Base-by-base conservation (phyloP, 2,888 invertebrate genomes). In the Calameuta idolon region DNA sequence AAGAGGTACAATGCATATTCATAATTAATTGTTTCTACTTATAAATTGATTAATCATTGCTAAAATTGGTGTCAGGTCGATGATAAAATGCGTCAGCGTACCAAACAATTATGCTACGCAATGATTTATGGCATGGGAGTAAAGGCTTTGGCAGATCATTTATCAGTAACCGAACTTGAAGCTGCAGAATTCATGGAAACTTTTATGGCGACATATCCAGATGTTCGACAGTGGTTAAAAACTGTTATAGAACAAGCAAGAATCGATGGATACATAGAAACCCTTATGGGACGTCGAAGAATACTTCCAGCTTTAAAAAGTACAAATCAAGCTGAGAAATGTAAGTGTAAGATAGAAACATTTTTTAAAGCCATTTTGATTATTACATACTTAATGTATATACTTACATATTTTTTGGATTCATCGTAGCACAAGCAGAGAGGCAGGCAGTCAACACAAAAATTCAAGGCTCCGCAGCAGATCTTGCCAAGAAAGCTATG, bases 121-220 rank as follows among this genome's bases (percentile, higher is more conserved):
- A 97, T 99, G 87, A 96, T 99, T 79, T 99, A 99, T 91, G 99
- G 99, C 11, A 99, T 99, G 96, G 98, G 99, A 3, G 93, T 94
- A 79, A 96, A 94, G 87, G 94, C 96, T 0, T 92, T 99, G 40
- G 94, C 96, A 0, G 96, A 97, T 80, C 95, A 95, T 82, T 92
- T 99, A 68, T 95, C 95, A 78, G 95, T 98, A 12, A 93, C 94
- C 0, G 96, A 97, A 90, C 92, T 94, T 74, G 96, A 97, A 86
- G 98, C 99, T 0, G 93, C 93, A 4, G 92, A 93, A 76, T 97
- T 99, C 91, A 95, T 96, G 90, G 94, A 95, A 79, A 94, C 95
- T 76, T 99, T 98, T 91, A 96, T 96, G 92, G 94, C 94, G 88
- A 94, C 94, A 0, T 97, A 96, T 90, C 94, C 96, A 0, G 94